Conservation (phyloP, 2,113 vertebrate genomes). For the Progne subis region DNA sequence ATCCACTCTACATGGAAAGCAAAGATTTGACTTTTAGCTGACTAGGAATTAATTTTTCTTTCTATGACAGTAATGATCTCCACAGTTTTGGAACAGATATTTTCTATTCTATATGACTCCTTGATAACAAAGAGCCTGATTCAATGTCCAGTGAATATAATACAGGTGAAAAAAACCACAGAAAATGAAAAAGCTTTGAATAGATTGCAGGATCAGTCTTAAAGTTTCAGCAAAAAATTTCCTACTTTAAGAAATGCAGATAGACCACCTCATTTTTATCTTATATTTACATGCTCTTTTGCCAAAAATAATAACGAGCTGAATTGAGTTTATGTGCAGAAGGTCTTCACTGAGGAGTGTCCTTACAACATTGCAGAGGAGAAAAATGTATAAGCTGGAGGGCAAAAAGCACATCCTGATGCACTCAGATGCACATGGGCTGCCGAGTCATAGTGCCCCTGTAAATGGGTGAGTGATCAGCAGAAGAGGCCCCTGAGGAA, state of each 20-base stretch:
- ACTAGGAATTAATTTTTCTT: not conserved
- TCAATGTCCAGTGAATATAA: not conserved
- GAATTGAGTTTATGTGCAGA: not conserved
- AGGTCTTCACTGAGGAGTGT: not conserved
- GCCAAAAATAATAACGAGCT: not conserved
- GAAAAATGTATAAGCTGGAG: not conserved
- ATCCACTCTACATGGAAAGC: not conserved
- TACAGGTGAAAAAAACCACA: not conserved
- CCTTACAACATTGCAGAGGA: not conserved
- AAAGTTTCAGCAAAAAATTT: not conserved
- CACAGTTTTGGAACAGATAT: not conserved
- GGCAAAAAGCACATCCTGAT: not conserved
- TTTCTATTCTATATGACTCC: not conserved
- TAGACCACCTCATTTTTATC: not conserved
- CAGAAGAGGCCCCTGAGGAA: not conserved
- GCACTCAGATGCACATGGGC: rapidly evolving
- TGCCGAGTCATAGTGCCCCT: not conserved
- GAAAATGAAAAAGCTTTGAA: constrained; percentile 14
- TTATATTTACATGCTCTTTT: not conserved
- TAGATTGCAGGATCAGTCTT: not conserved
- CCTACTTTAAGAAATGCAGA: not conserved
- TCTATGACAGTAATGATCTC: not conserved
- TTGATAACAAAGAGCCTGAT: not conserved
- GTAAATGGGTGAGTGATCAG: not conserved
- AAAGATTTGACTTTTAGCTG: not conserved